Evolutionary conservation across 2,113 vertebrate species (phyloP).

Genomic region (Furnarius figulus): DNA sequence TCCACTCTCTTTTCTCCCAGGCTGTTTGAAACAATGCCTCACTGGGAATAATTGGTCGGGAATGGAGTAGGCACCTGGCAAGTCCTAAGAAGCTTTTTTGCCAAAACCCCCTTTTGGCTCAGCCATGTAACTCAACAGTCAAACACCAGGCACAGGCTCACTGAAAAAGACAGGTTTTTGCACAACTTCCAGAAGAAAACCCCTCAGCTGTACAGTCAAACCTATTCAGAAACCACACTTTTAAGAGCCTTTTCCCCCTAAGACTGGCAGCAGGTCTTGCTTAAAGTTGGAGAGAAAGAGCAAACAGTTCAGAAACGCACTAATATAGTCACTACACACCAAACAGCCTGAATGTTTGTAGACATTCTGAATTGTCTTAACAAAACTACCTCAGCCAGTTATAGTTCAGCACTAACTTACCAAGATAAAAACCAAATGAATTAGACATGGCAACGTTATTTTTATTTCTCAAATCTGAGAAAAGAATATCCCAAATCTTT

Average conservation of each 20-base stretch:
- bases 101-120: background rate
- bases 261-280: background rate
- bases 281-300: background rate
- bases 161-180: background rate
- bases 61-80: background rate
- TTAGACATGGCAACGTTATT: background rate
- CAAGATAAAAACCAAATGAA: background rate
- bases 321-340: accelerated
- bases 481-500: background rate
- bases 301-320: background rate
- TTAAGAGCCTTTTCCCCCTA: background rate
- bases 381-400: background rate
- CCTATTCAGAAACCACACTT: background rate
- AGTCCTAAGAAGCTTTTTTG: background rate
- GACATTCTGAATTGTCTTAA: background rate
- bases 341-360: background rate
- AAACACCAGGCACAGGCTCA: background rate
- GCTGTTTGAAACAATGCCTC: background rate
- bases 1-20: background rate
- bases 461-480: background rate
- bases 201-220: background rate
- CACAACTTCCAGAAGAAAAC: background rate
- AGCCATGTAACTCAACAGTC: background rate
- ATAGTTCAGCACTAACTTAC: background rate
- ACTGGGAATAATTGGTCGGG: background rate